phyloP scores from a whole-genome alignment of 2,888 invertebrate genomes.

The Antheraea yamamai region DNA sequence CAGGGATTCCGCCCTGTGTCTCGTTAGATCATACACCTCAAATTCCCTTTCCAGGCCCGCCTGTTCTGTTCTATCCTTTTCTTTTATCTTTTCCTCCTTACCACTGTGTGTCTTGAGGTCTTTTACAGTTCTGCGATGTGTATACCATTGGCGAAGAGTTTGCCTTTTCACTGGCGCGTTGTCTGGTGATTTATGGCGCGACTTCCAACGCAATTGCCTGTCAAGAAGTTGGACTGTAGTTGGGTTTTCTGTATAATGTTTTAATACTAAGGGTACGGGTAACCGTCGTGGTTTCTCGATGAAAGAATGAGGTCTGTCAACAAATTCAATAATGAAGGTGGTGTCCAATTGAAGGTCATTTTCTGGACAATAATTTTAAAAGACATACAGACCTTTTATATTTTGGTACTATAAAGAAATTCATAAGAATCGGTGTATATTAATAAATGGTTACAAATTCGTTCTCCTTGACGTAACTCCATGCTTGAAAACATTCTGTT shows the following conservation, averaged over 20 bases:
- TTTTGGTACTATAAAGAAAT: constrained; percentile 39
- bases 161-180: constrained; percentile 22
- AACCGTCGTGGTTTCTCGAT: constrained; percentile 40
- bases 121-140: constrained; percentile 34
- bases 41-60: constrained; percentile 17
- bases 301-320: constrained; percentile 44
- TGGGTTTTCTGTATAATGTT: constrained; percentile 32
- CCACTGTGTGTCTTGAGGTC: neutral
- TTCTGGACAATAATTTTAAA: constrained; percentile 14
- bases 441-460: neutral
- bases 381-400: constrained; percentile 41
- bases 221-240: constrained; percentile 28
- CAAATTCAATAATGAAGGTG: constrained; percentile 22
- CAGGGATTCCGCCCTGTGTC: constrained; percentile 19
- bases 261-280: constrained; percentile 41
- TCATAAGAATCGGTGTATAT: constrained; percentile 23
- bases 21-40: constrained; percentile 18
- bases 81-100: constrained; percentile 21
- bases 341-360: constrained; percentile 13
- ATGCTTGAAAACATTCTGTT: neutral
- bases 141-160: constrained; percentile 40
- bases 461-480: neutral
- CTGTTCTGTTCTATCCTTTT: constrained; percentile 15
- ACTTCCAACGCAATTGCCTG: constrained; percentile 27
- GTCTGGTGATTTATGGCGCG: constrained; percentile 23